Conservation (phyloP, 2,888 invertebrate genomes). For the Malthinus flaveolus region DNA sequence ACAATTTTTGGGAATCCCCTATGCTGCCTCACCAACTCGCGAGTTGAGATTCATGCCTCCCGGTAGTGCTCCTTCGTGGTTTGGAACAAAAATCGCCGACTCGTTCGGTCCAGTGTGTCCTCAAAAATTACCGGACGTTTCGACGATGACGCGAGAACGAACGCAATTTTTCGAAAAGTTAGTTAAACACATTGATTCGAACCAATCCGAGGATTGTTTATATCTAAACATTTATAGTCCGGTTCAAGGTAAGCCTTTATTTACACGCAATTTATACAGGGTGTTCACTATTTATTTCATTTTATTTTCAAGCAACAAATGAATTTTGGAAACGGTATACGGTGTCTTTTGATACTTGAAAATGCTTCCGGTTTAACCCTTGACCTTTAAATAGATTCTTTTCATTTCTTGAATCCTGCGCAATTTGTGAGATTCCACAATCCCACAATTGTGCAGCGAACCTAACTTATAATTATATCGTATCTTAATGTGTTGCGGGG, state of each 20-base stretch:
- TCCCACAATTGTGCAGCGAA: too few species aligned
- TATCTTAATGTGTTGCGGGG: too few species aligned
- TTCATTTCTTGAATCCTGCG: too few species aligned
- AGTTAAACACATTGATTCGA: constrained; percentile 64
- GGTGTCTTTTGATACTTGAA: too few species aligned
- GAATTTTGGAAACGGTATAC: too few species aligned
- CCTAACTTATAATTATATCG: too few species aligned
- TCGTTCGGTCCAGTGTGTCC: constrained; percentile 84
- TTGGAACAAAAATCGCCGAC: constrained; percentile 68
- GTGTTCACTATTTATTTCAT: too few species aligned
- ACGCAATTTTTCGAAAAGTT: constrained; percentile 73
- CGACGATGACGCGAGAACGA: constrained; percentile 67
- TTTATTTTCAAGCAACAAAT: too few species aligned
- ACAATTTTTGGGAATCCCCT: constrained; percentile 79
- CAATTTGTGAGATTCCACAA: too few species aligned
- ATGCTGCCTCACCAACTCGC: constrained; percentile 78
- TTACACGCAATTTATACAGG: too few species aligned
- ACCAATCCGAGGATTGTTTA: constrained; percentile 85
- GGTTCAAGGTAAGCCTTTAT: constrained; percentile 71
- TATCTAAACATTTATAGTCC: constrained; percentile 93
- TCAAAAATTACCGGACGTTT: constrained; percentile 73
- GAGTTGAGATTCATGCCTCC: constrained; percentile 61
- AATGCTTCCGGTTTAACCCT: too few species aligned
- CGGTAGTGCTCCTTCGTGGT: constrained; percentile 81
- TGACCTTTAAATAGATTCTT: too few species aligned